Evolutionary conservation across 2,113 vertebrate species (phyloP).

Genomic region (Lycaon pictus): DNA sequence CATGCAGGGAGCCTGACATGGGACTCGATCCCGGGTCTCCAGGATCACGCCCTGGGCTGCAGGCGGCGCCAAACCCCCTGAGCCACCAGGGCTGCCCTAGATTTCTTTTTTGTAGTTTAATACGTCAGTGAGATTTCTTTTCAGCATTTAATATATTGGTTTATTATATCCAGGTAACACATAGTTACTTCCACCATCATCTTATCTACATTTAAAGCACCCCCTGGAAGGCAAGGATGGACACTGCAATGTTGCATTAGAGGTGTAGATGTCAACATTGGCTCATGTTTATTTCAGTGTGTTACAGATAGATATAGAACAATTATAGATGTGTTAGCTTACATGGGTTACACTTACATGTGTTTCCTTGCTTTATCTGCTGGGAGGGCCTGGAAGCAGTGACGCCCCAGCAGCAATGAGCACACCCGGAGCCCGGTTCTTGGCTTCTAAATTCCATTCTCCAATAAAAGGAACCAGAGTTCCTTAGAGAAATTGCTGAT

Average conservation of each 20-base stretch:
- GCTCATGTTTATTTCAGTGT: neutral
- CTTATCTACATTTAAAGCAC: neutral
- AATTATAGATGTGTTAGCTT: neutral
- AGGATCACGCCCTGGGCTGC: too few species aligned
- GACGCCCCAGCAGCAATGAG: rapidly evolving
- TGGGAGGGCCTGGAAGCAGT: neutral
- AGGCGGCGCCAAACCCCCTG: too few species aligned
- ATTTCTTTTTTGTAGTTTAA: neutral
- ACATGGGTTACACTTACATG: rapidly evolving
- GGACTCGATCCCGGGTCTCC: too few species aligned
- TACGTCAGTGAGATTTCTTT: neutral
- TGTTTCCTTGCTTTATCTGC: neutral
- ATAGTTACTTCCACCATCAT: neutral
- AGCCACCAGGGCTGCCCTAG: too few species aligned
- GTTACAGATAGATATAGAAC: neutral
- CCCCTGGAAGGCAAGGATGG: neutral
- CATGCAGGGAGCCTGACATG: too few species aligned
- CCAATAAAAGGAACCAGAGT: neutral
- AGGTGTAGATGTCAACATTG: neutral
- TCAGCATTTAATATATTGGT: neutral
- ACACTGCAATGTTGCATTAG: too few species aligned
- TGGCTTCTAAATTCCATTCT: neutral
- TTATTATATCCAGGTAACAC: neutral
- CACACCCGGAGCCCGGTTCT: neutral
- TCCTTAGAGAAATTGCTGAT: neutral